phyloP scores from a whole-genome alignment of 1,140 invertebrate species.

The Drosophila guanche region DNA sequence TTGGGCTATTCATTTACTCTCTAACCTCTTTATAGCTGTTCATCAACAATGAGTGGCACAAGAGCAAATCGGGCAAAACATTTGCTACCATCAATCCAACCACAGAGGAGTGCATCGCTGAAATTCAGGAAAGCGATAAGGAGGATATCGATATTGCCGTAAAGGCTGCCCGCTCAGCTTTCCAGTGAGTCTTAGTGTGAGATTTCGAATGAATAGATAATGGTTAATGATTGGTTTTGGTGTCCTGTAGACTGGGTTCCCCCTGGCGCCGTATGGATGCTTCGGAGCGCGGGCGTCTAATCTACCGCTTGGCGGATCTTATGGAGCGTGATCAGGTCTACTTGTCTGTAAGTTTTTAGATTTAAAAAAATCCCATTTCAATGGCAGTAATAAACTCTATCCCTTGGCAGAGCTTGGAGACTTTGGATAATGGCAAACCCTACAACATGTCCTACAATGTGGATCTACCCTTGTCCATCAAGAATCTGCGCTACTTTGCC shows the following conservation, averaged over 20 bases:
- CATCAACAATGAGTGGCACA: slow-evolving; percentile 98
- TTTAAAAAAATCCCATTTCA: no score
- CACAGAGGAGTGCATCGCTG: slow-evolving; percentile 92
- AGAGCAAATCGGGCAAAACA: slow-evolving; percentile 93
- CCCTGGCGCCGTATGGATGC: slow-evolving; percentile 97
- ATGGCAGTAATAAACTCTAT: no score
- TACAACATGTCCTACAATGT: slow-evolving; percentile 89
- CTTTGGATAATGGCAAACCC: slow-evolving; percentile 97
- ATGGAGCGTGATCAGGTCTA: slow-evolving; percentile 91
- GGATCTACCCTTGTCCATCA: slow-evolving; percentile 89
- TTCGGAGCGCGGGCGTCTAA: slow-evolving; percentile 90
- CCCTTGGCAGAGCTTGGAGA: slow-evolving; percentile 92
- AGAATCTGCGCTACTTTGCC: slow-evolving; percentile 91
- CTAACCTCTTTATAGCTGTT: slow-evolving; percentile 90
- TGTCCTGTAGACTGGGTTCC: slow-evolving; percentile 86
- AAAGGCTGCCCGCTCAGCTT: slow-evolving; percentile 92
- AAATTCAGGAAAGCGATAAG: slow-evolving; percentile 93
- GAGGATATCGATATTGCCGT: slow-evolving; percentile 94
- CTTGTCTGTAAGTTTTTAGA: slow-evolving; percentile 87
- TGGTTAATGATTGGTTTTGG: background rate
- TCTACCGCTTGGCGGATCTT: slow-evolving; percentile 92
- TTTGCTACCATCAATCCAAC: slow-evolving; percentile 95
- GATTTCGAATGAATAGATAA: background rate
- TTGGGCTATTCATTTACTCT: background rate
- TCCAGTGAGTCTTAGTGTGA: slow-evolving; percentile 84